These are phyloP conservation scores for Indicator maculatus DNA, from an alignment of 2,113 vertebrate genomes.

Conservation along the genomic window DNA sequence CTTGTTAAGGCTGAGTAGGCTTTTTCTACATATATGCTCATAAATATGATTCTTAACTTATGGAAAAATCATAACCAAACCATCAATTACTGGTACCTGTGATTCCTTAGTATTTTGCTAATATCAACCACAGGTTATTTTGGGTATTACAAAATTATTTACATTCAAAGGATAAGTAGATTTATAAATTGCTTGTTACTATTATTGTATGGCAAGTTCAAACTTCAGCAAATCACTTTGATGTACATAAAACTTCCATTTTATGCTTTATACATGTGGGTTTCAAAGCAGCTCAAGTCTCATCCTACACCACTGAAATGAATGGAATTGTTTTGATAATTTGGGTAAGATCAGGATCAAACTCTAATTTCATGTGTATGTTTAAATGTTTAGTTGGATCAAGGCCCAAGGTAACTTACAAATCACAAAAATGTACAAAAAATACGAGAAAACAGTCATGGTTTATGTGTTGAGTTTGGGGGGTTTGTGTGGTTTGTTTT, in stretches of 20 bases:
- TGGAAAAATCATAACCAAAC: not conserved
- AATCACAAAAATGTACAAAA: conserved; percentile 6
- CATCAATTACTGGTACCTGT: not conserved
- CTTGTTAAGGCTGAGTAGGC: not conserved
- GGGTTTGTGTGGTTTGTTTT: conserved; percentile 2
- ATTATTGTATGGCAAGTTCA: not conserved
- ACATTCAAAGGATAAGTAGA: not conserved
- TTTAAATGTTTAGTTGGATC: not conserved
- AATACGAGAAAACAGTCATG: not conserved
- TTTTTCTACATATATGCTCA: not conserved
- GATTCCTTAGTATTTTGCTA: not conserved
- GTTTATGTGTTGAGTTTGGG: conserved; percentile 34
- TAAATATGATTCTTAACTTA: not conserved
- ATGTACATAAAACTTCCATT: not conserved
- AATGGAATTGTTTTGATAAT: not conserved
- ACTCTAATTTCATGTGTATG: not conserved
- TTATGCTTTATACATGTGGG: not conserved
- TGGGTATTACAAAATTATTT: not conserved
- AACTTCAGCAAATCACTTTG: not conserved
- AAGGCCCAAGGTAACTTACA: not conserved
- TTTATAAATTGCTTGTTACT: not conserved
- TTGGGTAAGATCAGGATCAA: not conserved
- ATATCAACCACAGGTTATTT: not conserved
- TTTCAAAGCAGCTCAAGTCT: not conserved
- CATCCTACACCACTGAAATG: not conserved